A percentile compares a stretch with the other conserved stretches of the same genome.
These are phyloP conservation scores for Apeira syringaria DNA, from an alignment of 2,888 invertebrate species.

Conservation along the genomic window DNA sequence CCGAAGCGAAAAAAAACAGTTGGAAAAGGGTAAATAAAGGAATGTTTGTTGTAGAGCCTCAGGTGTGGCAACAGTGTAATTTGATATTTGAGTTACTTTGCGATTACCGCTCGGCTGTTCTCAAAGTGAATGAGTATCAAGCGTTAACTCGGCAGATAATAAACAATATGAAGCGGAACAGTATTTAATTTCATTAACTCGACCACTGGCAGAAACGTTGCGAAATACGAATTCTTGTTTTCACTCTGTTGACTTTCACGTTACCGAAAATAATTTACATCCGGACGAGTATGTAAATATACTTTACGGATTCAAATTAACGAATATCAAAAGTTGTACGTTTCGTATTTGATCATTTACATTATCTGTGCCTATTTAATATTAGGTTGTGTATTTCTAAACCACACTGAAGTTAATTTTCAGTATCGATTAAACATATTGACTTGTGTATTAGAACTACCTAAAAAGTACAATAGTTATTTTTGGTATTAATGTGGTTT, in stretches of 20 bases:
- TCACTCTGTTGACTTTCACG: constrained; percentile 28
- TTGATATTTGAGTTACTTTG: constrained; percentile 22
- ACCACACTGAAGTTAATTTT: too few species aligned
- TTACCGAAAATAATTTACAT: constrained; percentile 20
- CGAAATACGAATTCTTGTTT: constrained; percentile 23
- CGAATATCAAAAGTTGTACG: too few species aligned
- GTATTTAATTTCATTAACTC: constrained; percentile 28
- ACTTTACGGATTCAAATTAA: constrained; percentile 11
- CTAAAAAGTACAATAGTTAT: too few species aligned
- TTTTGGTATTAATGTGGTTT: too few species aligned
- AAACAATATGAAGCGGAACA: constrained; percentile 24
- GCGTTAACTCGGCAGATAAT: constrained; percentile 20
- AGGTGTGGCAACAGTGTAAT: constrained; percentile 11
- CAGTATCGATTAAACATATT: too few species aligned
- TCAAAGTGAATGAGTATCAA: constrained; percentile 18
- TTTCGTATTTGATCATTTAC: too few species aligned
- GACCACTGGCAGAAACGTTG: constrained; percentile 16
- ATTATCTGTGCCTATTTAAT: too few species aligned
- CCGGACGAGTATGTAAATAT: constrained; percentile 13
- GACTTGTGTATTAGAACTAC: too few species aligned
- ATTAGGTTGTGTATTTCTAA: too few species aligned
- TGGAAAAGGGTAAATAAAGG: constrained; percentile 5
- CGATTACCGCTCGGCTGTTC: constrained; percentile 14
- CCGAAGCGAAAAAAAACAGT: constrained; percentile 9
- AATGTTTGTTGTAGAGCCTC: constrained; percentile 1